Conservation (phyloP, 2,797 vertebrate species). For the Okamejei kenojei region DNA sequence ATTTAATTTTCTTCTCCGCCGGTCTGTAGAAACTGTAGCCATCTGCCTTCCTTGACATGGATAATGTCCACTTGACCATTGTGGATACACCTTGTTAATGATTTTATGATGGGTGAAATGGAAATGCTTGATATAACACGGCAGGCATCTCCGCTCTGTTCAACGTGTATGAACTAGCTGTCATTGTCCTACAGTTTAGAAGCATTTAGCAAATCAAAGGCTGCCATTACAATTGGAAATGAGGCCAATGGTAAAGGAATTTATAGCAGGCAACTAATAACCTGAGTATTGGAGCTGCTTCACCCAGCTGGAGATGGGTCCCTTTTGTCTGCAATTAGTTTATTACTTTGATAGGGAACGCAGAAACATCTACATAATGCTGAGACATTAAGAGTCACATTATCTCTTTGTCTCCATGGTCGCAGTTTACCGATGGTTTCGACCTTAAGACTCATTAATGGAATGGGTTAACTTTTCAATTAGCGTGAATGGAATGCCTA, state of each 20-base stretch:
- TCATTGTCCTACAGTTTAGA: conserved; percentile 70
- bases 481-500: conserved; percentile 58
- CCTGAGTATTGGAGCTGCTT: conserved; percentile 70
- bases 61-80: conserved; percentile 59
- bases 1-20: conserved; percentile 37
- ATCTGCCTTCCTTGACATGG: conserved; percentile 62
- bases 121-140: conserved; percentile 76
- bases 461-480: conserved; percentile 60
- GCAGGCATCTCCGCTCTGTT: conserved; percentile 69
- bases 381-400: conserved; percentile 54
- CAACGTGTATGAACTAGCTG: conserved; percentile 87
- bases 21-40: conserved; percentile 57
- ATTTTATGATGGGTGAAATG: conserved; percentile 76
- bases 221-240: conserved; percentile 66
- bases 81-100: conserved; percentile 77
- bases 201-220: conserved; percentile 80
- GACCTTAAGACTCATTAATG: conserved; percentile 49
- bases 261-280: conserved; percentile 83
- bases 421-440: conserved; percentile 59
- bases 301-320: conserved; percentile 70
- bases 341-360: conserved; percentile 47
- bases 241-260: conserved; percentile 69
- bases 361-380: conserved; percentile 56
- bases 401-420: conserved; percentile 58
- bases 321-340: conserved; percentile 55